Evolutionary conservation across 2,888 invertebrate genomes (phyloP), one percentile per base, ranked within the genome.

Genomic region (Priocnemis perturbator): DNA sequence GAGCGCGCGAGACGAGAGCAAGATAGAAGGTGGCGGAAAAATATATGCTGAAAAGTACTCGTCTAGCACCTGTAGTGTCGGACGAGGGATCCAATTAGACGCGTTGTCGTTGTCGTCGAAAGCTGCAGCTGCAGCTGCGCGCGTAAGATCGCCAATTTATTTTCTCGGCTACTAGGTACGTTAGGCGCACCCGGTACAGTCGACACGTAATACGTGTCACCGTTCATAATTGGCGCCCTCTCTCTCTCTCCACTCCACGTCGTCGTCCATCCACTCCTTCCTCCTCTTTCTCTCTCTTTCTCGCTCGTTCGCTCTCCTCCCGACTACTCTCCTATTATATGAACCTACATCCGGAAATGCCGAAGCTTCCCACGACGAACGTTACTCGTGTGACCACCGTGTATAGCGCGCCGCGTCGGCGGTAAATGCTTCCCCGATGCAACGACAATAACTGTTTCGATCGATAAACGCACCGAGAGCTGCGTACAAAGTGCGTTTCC

Each of bases 331-430:
- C 69, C 79, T 69, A 83, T 83, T 82, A 81, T 78, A 78, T 80
- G 79, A 80, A 72, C 81, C 78, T 75, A 83, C 80, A 84, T 82
- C 78, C 82, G 83, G 82, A 84, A 83, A 82, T 82, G 75, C 74
- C 81, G 64, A 76, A 75, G 79, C 79, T 81, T 82, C 80, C 77
- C 81, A 81, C 83, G 77, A 73, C 66, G 60, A 44, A 11, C 37
- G 37, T 11, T 37, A 14, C 17, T 52, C 66, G 61, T 53, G 64
- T 64, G 57, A n/a, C 52, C 44, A 47, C 47, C 52, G 20, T 50
- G 57, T 65, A 37, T 64, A 66, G 66, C 47, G 47, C 17, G 47
- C 47, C 47, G 47, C 21, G 30, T 30, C 48, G 26, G 23, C 47
- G 26, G 26, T 44, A 26, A 65, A 15, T 23, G 19, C 65, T 48